phyloP scores from a whole-genome alignment of 2,113 vertebrate species.

The Cygnus atratus region DNA sequence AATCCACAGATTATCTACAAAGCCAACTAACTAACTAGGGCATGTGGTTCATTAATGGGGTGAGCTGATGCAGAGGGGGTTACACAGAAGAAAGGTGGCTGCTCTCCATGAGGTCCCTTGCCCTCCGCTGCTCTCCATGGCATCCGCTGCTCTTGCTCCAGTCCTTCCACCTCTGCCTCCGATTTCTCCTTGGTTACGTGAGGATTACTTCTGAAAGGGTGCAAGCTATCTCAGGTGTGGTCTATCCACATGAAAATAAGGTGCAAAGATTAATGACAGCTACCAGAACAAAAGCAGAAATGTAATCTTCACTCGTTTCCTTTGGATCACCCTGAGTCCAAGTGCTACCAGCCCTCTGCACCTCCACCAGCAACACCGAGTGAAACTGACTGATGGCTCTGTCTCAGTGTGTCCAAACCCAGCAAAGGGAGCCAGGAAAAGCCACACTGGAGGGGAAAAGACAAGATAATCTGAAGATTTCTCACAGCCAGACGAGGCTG shows the following conservation, averaged over 20 bases:
- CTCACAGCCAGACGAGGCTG: neutral
- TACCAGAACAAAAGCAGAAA: neutral
- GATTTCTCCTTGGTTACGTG: neutral
- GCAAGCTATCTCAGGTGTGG: neutral
- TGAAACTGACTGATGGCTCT: neutral
- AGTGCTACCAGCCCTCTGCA: neutral
- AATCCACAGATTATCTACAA: neutral
- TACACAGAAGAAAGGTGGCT: neutral
- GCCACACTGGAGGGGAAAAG: neutral
- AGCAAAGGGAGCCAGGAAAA: neutral
- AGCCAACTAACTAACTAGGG: neutral
- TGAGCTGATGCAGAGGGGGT: neutral
- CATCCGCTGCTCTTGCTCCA: neutral
- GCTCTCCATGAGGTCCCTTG: neutral
- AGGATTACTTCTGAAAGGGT: neutral
- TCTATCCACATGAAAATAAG: neutral
- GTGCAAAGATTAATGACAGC: neutral
- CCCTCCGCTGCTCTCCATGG: neutral
- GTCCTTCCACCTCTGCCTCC: neutral
- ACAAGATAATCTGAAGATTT: neutral
- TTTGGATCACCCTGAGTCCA: neutral
- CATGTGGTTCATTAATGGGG: neutral
- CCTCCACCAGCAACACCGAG: neutral
- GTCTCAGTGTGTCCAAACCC: fast-evolving
- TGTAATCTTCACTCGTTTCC: neutral